Evolutionary conservation across 2,113 vertebrate species (phyloP), one percentile per base, ranked within the genome.

Genomic region (Meriones unguiculatus): DNA sequence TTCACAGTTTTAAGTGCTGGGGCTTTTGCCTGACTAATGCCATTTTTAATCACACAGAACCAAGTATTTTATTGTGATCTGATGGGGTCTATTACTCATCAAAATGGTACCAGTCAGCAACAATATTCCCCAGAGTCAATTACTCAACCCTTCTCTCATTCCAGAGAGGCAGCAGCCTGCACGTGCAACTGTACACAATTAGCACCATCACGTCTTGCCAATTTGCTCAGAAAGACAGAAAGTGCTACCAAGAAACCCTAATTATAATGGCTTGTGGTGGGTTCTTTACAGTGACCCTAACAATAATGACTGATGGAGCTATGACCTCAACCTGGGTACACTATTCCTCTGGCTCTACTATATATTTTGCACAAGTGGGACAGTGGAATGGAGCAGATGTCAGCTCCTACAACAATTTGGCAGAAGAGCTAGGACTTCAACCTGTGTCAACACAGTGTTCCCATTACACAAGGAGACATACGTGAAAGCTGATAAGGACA

Each of bases 21-120:
- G 89, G 93, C 94, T 97, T 97, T 94, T 94, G 93, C 93, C 87
- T 96, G 96, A 95, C 96, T 95, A 95, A 97, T 91, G 91, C 89
- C 35, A 76, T 96, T 94, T 97, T 97, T 94, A 97, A 97, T 97
- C 96, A 97, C 86, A 96, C 75, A 95, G 97, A 95, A 98, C 96
- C 52, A 11, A 77, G 96, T 89, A 95, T 94, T 97, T 94, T 65
- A 94, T 94, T 94, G 94, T 95, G 85, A 96, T 96, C 94, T 97
- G 96, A 97, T 96, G 94, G 93, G 81, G 50, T 91, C 93, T 94
- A 96, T 95, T 87, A 97, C 96, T 96, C 97, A 97, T 91, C 87
- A 81, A 88, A 97, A 97, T 84, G 84, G 97, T 87, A 89, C 84
- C 87, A 81, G 93, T 97, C 93, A 95, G 96, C 96, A 97, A 46